These are phyloP conservation scores for Odontomachus brunneus DNA, from an alignment of 1,140 invertebrate species.

Conservation along the genomic window DNA sequence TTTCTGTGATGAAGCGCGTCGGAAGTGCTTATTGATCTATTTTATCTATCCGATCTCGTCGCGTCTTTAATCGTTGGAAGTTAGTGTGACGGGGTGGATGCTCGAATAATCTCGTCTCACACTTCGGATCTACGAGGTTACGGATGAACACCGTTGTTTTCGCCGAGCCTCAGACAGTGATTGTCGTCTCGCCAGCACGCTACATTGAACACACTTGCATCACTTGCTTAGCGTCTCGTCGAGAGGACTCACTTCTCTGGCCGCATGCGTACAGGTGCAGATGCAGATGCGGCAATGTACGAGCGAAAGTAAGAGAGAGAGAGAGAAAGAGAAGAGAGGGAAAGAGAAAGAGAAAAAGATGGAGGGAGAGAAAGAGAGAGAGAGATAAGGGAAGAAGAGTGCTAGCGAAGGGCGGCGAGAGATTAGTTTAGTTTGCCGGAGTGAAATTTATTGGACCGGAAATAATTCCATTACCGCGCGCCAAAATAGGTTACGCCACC, in stretches of 20 bases:
- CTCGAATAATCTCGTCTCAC: neutral
- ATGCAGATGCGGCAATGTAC: neutral
- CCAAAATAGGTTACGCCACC: constrained; percentile 66
- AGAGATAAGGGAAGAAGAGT: no score
- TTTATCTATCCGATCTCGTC: neutral
- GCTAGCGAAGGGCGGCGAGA: constrained; percentile 5
- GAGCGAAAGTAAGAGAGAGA: neutral
- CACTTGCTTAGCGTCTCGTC: constrained; percentile 3
- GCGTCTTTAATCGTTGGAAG: neutral
- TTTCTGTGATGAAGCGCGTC: no score
- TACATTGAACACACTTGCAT: constrained; percentile 28
- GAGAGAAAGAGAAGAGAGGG: neutral
- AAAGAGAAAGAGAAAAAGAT: no score
- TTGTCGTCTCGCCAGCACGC: constrained; percentile 23
- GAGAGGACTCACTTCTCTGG: neutral
- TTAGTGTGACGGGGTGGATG: neutral
- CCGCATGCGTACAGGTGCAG: constrained; percentile 15
- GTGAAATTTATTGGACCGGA: constrained; percentile 77
- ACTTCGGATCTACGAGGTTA: constrained; percentile 17
- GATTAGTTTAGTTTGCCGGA: constrained; percentile 68
- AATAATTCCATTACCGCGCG: constrained; percentile 77
- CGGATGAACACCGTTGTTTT: constrained; percentile 38
- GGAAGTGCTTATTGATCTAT: no score
- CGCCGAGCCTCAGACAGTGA: constrained; percentile 39
- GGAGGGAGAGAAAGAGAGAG: neutral